phyloP scores from a whole-genome alignment of 2,888 invertebrate species.

The Ichneumon xanthorius region DNA sequence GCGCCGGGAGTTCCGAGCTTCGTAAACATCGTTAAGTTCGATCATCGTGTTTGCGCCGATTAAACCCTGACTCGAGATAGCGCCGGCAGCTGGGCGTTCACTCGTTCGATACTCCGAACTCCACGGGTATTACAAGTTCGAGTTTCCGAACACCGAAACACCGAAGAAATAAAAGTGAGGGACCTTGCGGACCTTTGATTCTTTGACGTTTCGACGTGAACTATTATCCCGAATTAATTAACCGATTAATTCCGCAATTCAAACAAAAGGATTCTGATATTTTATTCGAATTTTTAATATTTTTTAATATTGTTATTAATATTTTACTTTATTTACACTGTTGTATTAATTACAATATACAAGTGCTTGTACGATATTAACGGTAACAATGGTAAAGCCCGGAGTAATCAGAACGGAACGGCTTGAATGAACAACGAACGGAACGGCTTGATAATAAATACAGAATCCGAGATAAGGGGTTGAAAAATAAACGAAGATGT shows the following conservation, averaged over 20 bases:
- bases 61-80: constrained; percentile 58
- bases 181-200: constrained; percentile 8
- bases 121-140: constrained; percentile 36
- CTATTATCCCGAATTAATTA: no score
- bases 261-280: neutral
- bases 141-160: constrained; percentile 47
- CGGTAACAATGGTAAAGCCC: neutral
- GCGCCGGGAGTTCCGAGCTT: constrained; percentile 54
- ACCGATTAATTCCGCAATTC: neutral
- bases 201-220: constrained; percentile 5
- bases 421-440: neutral
- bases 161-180: constrained; percentile 1
- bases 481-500: constrained; percentile 66
- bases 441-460: neutral
- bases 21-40: constrained; percentile 71
- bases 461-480: constrained; percentile 44
- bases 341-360: no score
- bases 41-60: constrained; percentile 68
- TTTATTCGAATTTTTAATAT: no score
- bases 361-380: neutral
- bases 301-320: no score
- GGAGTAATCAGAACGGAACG: neutral
- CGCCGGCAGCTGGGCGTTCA: constrained; percentile 23
- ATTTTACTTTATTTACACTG: neutral
- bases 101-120: constrained; percentile 21